These are phyloP conservation scores for Cantharis lateralis DNA, from an alignment of 2,888 invertebrate genomes.

Conservation along the genomic window DNA sequence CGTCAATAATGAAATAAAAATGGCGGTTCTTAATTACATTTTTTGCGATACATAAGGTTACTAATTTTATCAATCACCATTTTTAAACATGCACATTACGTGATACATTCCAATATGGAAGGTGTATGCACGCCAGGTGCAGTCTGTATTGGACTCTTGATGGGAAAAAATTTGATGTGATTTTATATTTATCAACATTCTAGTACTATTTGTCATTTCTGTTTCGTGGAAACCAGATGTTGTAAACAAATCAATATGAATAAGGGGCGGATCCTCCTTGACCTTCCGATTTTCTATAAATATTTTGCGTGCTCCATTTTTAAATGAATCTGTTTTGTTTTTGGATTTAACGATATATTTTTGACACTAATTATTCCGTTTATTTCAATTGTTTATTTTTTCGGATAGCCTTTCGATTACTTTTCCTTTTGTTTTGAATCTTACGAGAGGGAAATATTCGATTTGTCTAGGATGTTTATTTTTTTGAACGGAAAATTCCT, in stretches of 20 bases:
- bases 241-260: conserved; percentile 14
- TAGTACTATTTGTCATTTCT: not conserved
- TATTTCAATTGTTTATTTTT: not conserved
- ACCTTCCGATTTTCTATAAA: conserved; percentile 1
- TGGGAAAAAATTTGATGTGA: not conserved
- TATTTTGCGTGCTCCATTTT: not conserved
- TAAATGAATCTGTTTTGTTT: not conserved
- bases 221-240: not conserved
- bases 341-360: not conserved
- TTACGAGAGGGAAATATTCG: not conserved
- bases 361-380: not conserved
- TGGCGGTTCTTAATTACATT: not conserved
- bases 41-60: not conserved
- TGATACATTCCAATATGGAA: not conserved
- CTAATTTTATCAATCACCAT: not conserved
- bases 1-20: not conserved
- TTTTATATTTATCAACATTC: not conserved
- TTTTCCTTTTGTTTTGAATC: not conserved
- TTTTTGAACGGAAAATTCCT: conserved; percentile 4
- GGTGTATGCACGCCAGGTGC: not conserved
- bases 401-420: too few relatives aligned
- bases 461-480: not conserved
- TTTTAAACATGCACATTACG: not conserved
- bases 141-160: not conserved
- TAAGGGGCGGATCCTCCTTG: conserved; percentile 12